Conservation (phyloP, 1,140 invertebrate species). For the Drosophila dunni region DNA sequence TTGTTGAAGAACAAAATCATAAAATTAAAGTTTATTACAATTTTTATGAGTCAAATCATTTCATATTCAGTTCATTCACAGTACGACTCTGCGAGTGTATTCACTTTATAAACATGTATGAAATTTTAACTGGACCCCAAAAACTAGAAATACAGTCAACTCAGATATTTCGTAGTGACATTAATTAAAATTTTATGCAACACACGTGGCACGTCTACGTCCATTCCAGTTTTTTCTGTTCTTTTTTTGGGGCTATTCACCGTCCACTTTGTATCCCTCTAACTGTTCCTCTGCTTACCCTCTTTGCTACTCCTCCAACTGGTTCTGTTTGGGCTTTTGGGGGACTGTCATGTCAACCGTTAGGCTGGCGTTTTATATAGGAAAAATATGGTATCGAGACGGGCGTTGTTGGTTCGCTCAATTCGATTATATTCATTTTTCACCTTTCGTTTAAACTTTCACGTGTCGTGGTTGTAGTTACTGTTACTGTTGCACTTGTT, state of each 20-base stretch:
- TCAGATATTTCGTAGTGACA: conserved; percentile 64
- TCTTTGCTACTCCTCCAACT: background rate
- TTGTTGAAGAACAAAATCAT: conserved; percentile 26
- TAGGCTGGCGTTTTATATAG: conserved; percentile 41
- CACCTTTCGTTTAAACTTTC: conserved; percentile 81
- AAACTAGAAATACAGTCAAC: conserved; percentile 31
- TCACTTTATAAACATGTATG: background rate
- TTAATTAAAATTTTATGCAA: conserved; percentile 79
- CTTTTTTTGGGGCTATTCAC: background rate
- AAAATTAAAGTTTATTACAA: conserved; percentile 49
- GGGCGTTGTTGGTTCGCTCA: conserved; percentile 62
- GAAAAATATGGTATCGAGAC: conserved; percentile 26
- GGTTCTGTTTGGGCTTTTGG: conserved; percentile 40
- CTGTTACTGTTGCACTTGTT: conserved; percentile 65
- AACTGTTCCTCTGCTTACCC: background rate
- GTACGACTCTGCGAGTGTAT: background rate
- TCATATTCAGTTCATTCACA: conserved; percentile 31
- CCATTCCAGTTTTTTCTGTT: conserved; percentile 21
- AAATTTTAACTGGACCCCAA: conserved; percentile 4
- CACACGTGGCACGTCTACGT: conserved; percentile 41
- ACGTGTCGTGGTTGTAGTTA: conserved; percentile 62
- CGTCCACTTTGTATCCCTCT: conserved; percentile 10
- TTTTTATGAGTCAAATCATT: conserved; percentile 39
- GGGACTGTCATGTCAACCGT: conserved; percentile 62
- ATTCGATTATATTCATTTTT: conserved; percentile 82